Base-by-base conservation (phyloP, 2,113 vertebrate genomes). In the Coptodon bakossiorum region DNA sequence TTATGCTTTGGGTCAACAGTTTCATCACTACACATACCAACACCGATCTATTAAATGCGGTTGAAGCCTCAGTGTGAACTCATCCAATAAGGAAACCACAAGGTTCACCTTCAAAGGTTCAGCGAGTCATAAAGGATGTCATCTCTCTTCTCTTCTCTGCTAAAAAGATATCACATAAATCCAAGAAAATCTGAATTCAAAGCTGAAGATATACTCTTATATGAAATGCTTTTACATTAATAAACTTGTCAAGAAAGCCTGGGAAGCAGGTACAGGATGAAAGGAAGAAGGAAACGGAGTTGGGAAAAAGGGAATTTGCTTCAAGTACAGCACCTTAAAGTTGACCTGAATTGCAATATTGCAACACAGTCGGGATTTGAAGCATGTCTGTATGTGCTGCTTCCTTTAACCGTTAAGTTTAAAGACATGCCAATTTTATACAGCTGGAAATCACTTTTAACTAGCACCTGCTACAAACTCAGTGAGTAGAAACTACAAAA, bases 351-450 rank as follows among this genome's bases (percentile, higher is more conserved):
- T 92, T 29, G 43, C 27, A 81, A 82, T 84, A 27, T 81, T 82
- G 4, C 61, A 80, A 82, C 81, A 85, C 53, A 17, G 22, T 16
- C 3, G 31, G 73, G 80, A 54, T 66, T 16, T 45, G 36, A 83
- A 73, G 38, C 48, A 63, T 13, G 27, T 53, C 50, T 89, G 34
- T 71, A 50, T 61, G 80, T 63, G 82, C 19, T 50, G 81, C 73
- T 68, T 84, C 45, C 53, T n/a, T 63, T 87, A 48, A 43, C 53
- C 6, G 8, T 34, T 10, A 8, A 79, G 27, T 90, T 90, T 86
- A 88, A 91, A 90, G 87, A 68, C 22, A 84, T 85, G 90, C 45
- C 89, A 92, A 83, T 82, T 88, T 88, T 9, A 57, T n/a, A 61
- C 54, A 73, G 80, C 52, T 76, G 66, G 43, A 87, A 71, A 90